These are phyloP conservation scores for Pteruthius melanotis DNA, from an alignment of 2,113 vertebrate species.

Conservation along the genomic window DNA sequence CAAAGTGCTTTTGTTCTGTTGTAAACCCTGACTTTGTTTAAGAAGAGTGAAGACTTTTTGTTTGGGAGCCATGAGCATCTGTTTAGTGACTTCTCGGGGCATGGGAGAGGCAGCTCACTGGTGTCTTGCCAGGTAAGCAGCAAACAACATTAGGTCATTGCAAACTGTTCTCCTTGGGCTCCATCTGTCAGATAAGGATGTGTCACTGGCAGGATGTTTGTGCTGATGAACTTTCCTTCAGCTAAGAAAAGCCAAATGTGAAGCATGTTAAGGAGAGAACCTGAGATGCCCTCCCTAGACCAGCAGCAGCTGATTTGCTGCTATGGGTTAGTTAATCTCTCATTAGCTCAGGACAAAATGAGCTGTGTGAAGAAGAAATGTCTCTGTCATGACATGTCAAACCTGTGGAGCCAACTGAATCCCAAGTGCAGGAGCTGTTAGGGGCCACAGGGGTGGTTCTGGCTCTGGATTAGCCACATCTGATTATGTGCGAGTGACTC, in stretches of 20 bases:
- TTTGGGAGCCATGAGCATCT: background rate
- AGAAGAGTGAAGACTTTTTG: background rate
- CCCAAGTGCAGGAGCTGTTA: background rate
- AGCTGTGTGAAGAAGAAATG: background rate
- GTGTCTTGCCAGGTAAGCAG: conserved; percentile 20
- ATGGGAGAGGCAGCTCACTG: background rate
- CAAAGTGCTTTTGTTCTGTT: background rate
- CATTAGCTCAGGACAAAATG: conserved; percentile 27
- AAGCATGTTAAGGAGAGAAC: background rate
- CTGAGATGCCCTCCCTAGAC: background rate
- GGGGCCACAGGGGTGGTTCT: background rate
- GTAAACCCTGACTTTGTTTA: background rate
- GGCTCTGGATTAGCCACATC: background rate
- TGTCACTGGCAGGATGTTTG: conserved; percentile 39
- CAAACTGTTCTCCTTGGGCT: conserved; percentile 41
- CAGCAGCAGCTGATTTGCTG: background rate
- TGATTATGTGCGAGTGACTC: background rate
- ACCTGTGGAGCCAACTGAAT: background rate
- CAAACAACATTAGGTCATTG: conserved; percentile 38
- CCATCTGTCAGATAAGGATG: conserved; percentile 52
- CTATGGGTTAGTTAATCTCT: background rate
- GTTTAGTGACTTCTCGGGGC: background rate
- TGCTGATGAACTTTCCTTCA: conserved; percentile 22
- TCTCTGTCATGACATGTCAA: conserved; percentile 1
- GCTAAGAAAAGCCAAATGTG: conserved; percentile 37